phyloP scores from a whole-genome alignment of 2,888 invertebrate genomes.

The Scelioninae gen. 2 region DNA sequence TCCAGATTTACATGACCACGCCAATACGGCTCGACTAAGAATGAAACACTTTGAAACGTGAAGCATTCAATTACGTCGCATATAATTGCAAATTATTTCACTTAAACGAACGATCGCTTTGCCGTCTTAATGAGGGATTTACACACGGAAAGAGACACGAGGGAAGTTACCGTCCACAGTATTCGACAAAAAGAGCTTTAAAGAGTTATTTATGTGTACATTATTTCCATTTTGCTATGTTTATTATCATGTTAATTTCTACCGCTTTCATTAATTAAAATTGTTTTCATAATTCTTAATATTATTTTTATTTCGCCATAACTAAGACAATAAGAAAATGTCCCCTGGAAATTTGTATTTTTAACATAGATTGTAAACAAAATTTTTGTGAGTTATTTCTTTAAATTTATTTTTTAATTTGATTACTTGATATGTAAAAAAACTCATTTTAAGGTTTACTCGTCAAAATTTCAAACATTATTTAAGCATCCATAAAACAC shows the following conservation, averaged over 20 bases:
- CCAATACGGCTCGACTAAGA: conserved; percentile 20
- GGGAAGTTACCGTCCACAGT: neutral
- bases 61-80: conserved; percentile 36
- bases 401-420: too few relatives aligned
- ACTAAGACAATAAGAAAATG: too few relatives aligned
- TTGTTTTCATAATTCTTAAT: neutral
- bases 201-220: conserved; percentile 12
- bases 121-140: conserved; percentile 38
- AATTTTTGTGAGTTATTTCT: too few relatives aligned
- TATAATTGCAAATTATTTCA: conserved; percentile 45
- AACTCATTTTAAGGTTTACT: too few relatives aligned
- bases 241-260: too few relatives aligned
- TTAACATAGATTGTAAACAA: too few relatives aligned
- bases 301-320: too few relatives aligned
- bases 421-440: too few relatives aligned
- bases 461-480: too few relatives aligned
- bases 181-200: conserved; percentile 6
- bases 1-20: conserved; percentile 33
- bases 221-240: neutral
- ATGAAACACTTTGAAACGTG: conserved; percentile 33
- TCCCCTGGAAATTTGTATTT: too few relatives aligned
- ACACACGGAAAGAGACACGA: conserved; percentile 1
- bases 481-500: too few relatives aligned
- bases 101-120: conserved; percentile 35
- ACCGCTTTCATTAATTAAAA: too few relatives aligned